These are phyloP conservation scores for Pipistrellus pygmaeus DNA, from an alignment of 2,797 vertebrate genomes.

Conservation along the genomic window DNA sequence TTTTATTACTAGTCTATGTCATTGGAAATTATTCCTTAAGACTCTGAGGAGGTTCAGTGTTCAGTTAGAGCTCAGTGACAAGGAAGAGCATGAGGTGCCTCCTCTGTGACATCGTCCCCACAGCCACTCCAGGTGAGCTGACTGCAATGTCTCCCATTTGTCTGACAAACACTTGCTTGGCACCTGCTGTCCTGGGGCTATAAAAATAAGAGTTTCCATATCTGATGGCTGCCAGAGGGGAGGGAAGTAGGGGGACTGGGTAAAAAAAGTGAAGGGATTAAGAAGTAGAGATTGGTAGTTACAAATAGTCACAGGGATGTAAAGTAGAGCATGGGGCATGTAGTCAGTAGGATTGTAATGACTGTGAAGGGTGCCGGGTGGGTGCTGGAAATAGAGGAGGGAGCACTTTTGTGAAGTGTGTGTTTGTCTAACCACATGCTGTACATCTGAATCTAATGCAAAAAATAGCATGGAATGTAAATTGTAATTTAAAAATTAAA, in stretches of 20 bases:
- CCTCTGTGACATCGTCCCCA: neutral
- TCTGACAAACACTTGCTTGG: neutral
- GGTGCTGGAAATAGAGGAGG: neutral
- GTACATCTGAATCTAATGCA: neutral
- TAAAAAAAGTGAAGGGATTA: neutral
- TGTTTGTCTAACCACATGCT: no score
- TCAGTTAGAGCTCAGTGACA: neutral
- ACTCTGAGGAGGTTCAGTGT: neutral
- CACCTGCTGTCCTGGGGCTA: neutral
- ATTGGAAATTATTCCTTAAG: neutral
- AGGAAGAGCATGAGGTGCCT: neutral
- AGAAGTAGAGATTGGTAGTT: neutral
- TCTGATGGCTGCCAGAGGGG: neutral
- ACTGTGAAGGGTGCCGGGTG: neutral
- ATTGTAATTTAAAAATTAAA: neutral
- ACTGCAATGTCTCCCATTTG: neutral
- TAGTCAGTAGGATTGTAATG: neutral
- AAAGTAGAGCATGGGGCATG: neutral
- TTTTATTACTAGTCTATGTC: neutral
- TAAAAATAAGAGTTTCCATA: neutral
- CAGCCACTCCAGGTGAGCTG: neutral
- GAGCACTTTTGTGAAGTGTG: neutral
- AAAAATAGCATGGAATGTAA: neutral
- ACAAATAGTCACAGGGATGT: neutral
- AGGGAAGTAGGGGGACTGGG: neutral